These are phyloP conservation scores for Tichodroma muraria DNA, from an alignment of 2,113 vertebrate genomes.

Conservation along the genomic window DNA sequence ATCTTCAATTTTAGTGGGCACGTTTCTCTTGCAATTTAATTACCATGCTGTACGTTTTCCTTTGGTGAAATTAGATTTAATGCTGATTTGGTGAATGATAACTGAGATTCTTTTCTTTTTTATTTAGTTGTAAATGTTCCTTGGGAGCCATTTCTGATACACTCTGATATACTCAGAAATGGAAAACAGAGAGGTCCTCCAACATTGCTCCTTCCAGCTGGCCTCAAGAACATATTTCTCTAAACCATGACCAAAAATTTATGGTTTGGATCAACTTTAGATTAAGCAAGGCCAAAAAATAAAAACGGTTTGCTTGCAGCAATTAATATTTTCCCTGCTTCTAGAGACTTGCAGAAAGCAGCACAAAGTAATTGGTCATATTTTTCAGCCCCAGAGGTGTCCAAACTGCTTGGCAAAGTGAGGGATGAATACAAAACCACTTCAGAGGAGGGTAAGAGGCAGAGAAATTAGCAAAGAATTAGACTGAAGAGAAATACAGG, in stretches of 20 bases:
- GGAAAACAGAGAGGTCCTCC: neutral
- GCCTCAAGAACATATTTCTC: neutral
- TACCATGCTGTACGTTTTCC: neutral
- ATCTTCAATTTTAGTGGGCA: neutral
- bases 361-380: neutral
- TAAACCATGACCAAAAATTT: neutral
- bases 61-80: neutral
- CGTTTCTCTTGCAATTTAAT: neutral
- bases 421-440: neutral
- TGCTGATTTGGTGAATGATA: neutral
- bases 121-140: neutral
- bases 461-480: neutral
- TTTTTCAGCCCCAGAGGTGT: neutral
- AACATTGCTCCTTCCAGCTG: neutral
- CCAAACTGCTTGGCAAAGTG: neutral
- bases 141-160: neutral
- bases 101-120: neutral
- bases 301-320: neutral
- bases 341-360: neutral
- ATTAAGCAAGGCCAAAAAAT: neutral
- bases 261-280: neutral
- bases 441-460: neutral
- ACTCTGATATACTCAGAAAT: neutral
- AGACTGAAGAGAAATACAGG: neutral
- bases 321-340: neutral